Conservation (phyloP, 2,113 vertebrate genomes). For the Antennarius striatus region DNA sequence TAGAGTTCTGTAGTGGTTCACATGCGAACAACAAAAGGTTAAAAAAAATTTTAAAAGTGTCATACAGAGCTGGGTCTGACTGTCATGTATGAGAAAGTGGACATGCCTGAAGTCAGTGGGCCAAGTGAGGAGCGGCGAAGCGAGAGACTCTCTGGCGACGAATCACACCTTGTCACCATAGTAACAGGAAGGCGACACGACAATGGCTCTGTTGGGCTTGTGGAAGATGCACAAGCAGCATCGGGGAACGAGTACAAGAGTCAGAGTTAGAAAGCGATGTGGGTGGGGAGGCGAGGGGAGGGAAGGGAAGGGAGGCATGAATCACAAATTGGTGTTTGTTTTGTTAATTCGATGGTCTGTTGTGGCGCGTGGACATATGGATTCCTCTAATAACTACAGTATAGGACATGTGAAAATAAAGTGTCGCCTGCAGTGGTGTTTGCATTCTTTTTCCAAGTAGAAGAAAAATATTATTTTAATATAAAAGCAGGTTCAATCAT, state of each 20-base stretch:
- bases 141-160: slow-evolving; percentile 62
- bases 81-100: slow-evolving; percentile 48
- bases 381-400: slow-evolving; percentile 28
- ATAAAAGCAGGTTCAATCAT: slow-evolving; percentile 4
- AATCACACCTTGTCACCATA: slow-evolving; percentile 75
- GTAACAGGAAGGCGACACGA: slow-evolving; percentile 77
- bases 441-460: slow-evolving; percentile 1
- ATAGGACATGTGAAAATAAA: slow-evolving; percentile 26
- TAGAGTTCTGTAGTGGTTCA: no score
- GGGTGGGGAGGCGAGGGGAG: slow-evolving; percentile 23
- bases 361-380: slow-evolving; percentile 25
- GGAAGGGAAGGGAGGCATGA: slow-evolving; percentile 38
- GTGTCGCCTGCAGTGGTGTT: slow-evolving; percentile 22
- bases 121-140: slow-evolving; percentile 49
- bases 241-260: slow-evolving; percentile 36
- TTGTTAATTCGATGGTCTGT: slow-evolving; percentile 46
- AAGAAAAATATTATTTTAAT: background rate
- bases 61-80: slow-evolving; percentile 1
- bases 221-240: slow-evolving; percentile 47
- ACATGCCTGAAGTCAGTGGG: slow-evolving; percentile 56
- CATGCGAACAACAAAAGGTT: background rate
- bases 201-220: slow-evolving; percentile 59
- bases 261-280: slow-evolving; percentile 38
- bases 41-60: background rate
- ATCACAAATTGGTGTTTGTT: slow-evolving; percentile 69